Evolutionary conservation across 2,797 vertebrate genomes (phyloP).

Genomic region (Pseudochirops corinnae): DNA sequence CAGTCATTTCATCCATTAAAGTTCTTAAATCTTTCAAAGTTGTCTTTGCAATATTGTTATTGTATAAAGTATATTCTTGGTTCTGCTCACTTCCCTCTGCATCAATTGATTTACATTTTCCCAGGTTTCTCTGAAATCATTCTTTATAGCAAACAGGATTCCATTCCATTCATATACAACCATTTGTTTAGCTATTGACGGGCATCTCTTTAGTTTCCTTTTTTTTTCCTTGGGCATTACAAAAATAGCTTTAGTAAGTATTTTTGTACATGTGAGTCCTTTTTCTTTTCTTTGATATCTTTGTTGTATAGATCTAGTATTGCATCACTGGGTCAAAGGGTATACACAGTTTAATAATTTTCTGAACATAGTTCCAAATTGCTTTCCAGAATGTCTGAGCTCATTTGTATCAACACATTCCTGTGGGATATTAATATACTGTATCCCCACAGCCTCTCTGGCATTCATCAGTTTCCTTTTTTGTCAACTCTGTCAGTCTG

Average conservation of each 20-base stretch:
- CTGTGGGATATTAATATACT: neutral
- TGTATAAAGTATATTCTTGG: neutral
- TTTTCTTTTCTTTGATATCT: neutral
- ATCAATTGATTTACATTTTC: neutral
- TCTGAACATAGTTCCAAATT: neutral
- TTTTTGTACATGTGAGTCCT: neutral
- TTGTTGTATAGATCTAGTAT: neutral
- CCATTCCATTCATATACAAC: neutral
- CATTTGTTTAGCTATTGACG: neutral
- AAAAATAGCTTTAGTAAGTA: neutral
- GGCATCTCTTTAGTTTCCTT: neutral
- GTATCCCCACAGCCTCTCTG: neutral
- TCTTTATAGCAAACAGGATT: neutral
- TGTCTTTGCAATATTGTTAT: neutral
- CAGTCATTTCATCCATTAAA: neutral
- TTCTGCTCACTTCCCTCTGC: neutral
- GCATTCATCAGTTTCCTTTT: neutral
- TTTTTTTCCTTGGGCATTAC: neutral
- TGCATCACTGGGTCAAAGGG: neutral
- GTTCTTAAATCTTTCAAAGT: neutral
- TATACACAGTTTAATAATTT: neutral
- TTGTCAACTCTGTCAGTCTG: neutral
- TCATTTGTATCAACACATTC: neutral
- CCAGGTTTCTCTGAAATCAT: neutral
- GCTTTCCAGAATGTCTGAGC: neutral